Evolutionary conservation across 2,797 vertebrate genomes (phyloP), one percentile per base, ranked within the genome.

Genomic region (Erpetoichthys calabaricus): DNA sequence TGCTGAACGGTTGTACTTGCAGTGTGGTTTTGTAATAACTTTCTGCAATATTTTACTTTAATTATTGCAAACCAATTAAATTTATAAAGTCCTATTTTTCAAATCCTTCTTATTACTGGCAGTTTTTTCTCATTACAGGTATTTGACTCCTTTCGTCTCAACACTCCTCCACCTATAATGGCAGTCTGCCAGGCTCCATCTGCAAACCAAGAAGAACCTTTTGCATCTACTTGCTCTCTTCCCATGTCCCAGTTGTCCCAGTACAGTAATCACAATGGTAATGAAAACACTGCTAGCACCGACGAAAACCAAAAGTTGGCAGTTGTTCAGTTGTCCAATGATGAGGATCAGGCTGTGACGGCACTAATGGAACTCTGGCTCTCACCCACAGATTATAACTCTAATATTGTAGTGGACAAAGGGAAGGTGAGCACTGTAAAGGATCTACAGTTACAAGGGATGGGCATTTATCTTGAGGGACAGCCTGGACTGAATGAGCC

Each of bases 321-420:
- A 1, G 44, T 82, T 42, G 5, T 83, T 60, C 66, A 80, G 68
- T 68, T 84, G 1, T 74, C 67, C 41, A 56, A 60, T 57, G 75
- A 77, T 41, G 80, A 83, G 64, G 79, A 83, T 57, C 70, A 77
- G 69, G 72, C 70, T 3, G 42, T 81, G 3, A 80, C 76, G 0
- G 74, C 62, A 66, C 78, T 82, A 46, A 63, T 82, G 56, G 70
- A 64, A 52, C 74, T 82, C 53, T 67, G 25, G 25, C 25, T 25
- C 25, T 25, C 25, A 25, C 25, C 25, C 25, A 25, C 25, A 25
- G 25, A 25, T 25, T 25, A 25, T 25, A 25, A 25, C 25, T 25
- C 25, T 25, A 25, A 25, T 25, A 25, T 25, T 25, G 25, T 25
- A 25, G 25, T 25, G 25, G 25, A 25, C 25, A 25, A 25, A 25